Evolutionary conservation across 2,888 invertebrate genomes (phyloP), one percentile per base, ranked within the genome.

Genomic region (Brachypalpus laphriformis): DNA sequence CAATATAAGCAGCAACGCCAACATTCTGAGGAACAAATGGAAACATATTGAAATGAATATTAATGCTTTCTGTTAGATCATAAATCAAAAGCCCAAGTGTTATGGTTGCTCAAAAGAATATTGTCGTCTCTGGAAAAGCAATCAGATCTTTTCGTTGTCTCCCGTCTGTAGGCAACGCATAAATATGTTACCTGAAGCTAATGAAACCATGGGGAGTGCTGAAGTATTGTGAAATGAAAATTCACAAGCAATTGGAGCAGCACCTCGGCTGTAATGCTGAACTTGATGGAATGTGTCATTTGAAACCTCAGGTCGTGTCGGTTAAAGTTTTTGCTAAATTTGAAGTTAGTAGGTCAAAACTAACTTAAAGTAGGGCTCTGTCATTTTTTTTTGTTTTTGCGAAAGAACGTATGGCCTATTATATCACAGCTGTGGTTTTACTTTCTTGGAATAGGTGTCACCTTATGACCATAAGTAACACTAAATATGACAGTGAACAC

Each of bases 81-180:
- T 77, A 70, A 77, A 70, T 77, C 77, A 77, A 34, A 65, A 42
- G 16, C 42, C 20, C 20, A 70, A 70, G 70, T 68, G 70, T 16
- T 54, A 34, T 59, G 57, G 57, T 49, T n/a, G 18, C 14, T 34
- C 37, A 18, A 37, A 25, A 34, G 14, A 22, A 51, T 34, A 16
- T 56, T 70, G 59, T 63, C 61, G 20, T 70, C 49, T 28, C 54
- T 45, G 54, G 54, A 37, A 28, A 45, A 57, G 22, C 47, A 47
- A 42, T 42, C 45, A 7, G 18, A 70, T 72, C 28, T 49, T 51
- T 28, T 54, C 9, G n/a, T 11, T 28, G 28, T 31, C 51, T 51
- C 0, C 16, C 18, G 14, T 16, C 11, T 34, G 22, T 1, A 20
- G 5, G 9, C 9, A 42, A 42, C 40, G 18, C 59, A 28, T 31